These are phyloP conservation scores for Drosophila punjabiensis DNA, from an alignment of 1,140 invertebrate genomes.

Conservation along the genomic window DNA sequence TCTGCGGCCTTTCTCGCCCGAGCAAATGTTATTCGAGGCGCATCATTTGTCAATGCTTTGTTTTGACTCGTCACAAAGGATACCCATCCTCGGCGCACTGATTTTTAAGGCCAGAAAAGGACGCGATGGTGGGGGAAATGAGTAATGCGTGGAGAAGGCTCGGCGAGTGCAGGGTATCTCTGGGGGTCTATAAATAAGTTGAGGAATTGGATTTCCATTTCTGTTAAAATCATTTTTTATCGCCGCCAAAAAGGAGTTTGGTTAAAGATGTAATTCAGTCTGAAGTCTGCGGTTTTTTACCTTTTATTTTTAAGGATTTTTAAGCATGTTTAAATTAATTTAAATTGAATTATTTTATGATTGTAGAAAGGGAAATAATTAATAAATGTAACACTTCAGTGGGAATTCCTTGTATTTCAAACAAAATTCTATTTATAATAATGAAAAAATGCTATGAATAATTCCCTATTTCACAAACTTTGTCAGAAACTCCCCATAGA, in stretches of 20 bases:
- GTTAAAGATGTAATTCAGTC: background rate
- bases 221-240: slow-evolving; percentile 26
- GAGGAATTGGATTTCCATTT: slow-evolving; percentile 22
- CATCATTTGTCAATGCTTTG: slow-evolving; percentile 76
- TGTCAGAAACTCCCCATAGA: background rate
- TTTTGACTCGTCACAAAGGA: slow-evolving; percentile 48
- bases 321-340: background rate
- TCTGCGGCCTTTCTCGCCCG: slow-evolving; percentile 39
- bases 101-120: slow-evolving; percentile 41
- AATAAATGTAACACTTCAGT: background rate
- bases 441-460: background rate
- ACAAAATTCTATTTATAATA: background rate
- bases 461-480: background rate
- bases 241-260: background rate
- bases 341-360: background rate
- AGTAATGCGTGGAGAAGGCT: slow-evolving; percentile 33
- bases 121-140: background rate
- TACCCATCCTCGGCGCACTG: slow-evolving; percentile 20
- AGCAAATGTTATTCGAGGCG: slow-evolving; percentile 51
- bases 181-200: slow-evolving; percentile 16
- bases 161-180: slow-evolving; percentile 15
- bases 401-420: too few relatives aligned
- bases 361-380: background rate
- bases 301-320: background rate
- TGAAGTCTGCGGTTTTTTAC: background rate